A percentile compares a stretch with the other conserved stretches of the same genome.
Evolutionary conservation across 2,888 invertebrate genomes (phyloP).

Genomic region (Cryptus viduatorius): DNA sequence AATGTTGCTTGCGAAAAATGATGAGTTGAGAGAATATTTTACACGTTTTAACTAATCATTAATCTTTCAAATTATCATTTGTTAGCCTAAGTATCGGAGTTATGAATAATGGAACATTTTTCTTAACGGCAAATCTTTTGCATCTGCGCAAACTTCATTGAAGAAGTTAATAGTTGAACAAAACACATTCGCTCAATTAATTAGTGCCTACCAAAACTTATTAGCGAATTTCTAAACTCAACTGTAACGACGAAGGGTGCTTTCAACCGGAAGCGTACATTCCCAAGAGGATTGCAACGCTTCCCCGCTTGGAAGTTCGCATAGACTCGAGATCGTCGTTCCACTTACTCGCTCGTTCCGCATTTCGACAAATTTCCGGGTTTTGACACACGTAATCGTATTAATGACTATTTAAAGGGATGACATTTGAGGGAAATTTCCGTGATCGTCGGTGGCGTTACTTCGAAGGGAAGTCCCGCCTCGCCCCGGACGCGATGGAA

Average conservation of each 20-base stretch:
- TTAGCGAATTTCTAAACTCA: background rate
- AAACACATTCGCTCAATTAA: background rate
- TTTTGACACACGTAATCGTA: conserved; percentile 49
- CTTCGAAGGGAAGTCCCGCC: conserved; percentile 14
- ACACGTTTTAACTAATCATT: too few species aligned
- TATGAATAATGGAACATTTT: too few species aligned
- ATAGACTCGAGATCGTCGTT: conserved; percentile 43
- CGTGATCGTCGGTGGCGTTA: conserved; percentile 54
- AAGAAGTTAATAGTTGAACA: background rate
- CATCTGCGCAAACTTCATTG: background rate
- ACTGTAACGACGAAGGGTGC: background rate
- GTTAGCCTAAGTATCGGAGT: too few species aligned
- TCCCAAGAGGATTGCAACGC: conserved; percentile 1
- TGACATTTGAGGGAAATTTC: conserved; percentile 55
- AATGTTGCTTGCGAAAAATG: too few species aligned
- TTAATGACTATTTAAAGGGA: conserved; percentile 57
- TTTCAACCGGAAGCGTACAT: background rate
- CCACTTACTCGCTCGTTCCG: conserved; percentile 47
- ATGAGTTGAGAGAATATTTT: too few species aligned
- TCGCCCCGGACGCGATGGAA: conserved; percentile 42
- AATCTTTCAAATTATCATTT: too few species aligned
- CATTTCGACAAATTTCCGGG: conserved; percentile 51
- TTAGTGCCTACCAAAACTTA: background rate
- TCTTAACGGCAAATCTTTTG: background rate
- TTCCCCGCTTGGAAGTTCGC: conserved; percentile 21